Evolutionary conservation across 2,113 vertebrate genomes (phyloP).

Genomic region (Phrynocephalus versicolor): DNA sequence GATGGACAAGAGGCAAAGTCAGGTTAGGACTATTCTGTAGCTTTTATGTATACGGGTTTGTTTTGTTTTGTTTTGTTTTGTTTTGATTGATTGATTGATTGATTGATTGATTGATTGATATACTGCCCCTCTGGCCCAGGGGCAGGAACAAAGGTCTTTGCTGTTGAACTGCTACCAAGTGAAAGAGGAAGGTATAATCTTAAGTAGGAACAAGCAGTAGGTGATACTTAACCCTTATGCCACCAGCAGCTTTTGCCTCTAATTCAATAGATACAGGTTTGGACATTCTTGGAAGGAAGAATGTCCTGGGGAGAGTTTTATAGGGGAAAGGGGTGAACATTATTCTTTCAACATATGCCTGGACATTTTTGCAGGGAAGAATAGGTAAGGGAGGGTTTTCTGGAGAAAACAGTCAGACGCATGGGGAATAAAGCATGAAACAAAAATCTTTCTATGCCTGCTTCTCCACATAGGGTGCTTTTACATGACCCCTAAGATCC

Average conservation of each 20-base stretch:
- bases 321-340: not conserved
- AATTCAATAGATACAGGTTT: not conserved
- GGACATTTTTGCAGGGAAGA: not conserved
- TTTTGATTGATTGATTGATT: too few relatives aligned
- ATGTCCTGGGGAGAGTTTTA: not conserved
- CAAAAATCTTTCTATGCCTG: too few relatives aligned
- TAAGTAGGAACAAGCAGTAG: not conserved
- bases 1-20: not conserved
- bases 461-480: too few relatives aligned
- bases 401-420: not conserved
- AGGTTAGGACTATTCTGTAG: not conserved
- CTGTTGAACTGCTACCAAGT: not conserved
- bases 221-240: not conserved
- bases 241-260: not conserved
- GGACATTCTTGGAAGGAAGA: not conserved
- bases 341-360: too few relatives aligned
- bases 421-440: too few relatives aligned
- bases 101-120: too few relatives aligned
- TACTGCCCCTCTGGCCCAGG: too few relatives aligned
- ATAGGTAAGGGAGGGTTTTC: too few relatives aligned
- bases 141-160: not conserved
- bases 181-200: not conserved
- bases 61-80: too few relatives aligned
- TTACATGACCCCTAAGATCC: too few relatives aligned
- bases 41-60: too few relatives aligned